phyloP scores from a whole-genome alignment of 2,888 invertebrate genomes.

The Dicranocentrus wangi region DNA sequence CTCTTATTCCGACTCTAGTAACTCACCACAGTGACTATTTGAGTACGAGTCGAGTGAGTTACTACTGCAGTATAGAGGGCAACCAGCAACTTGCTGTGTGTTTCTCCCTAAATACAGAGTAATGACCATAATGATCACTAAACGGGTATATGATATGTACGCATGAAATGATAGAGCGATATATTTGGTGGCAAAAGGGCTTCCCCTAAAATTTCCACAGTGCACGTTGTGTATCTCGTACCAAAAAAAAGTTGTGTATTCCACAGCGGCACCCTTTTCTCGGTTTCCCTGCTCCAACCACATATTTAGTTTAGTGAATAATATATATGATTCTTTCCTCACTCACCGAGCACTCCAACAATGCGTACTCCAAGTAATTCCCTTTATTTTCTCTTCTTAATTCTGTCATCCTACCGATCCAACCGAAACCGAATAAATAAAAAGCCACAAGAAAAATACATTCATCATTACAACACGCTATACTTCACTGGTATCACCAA shows the following conservation, averaged over 20 bases:
- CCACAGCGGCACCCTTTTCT: constrained; percentile 19
- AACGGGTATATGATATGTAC: not conserved
- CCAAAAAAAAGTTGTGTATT: too few relatives aligned
- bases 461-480: constrained; percentile 16
- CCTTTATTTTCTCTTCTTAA: constrained; percentile 22
- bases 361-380: too few relatives aligned
- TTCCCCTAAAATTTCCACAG: constrained; percentile 36
- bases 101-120: constrained; percentile 53
- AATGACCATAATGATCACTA: constrained; percentile 31
- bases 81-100: not conserved
- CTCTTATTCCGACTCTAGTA: too few relatives aligned
- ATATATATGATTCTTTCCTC: not conserved
- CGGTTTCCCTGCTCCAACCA: constrained; percentile 29
- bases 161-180: constrained; percentile 28
- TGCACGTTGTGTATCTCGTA: not conserved
- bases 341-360: constrained; percentile 16
- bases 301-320: constrained; percentile 15
- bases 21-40: too few relatives aligned
- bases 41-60: constrained; percentile 8
- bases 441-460: constrained; percentile 28
- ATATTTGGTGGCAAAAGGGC: constrained; percentile 42
- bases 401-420: constrained; percentile 43
- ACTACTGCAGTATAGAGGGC: too few relatives aligned
- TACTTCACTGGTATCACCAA: not conserved
- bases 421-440: constrained; percentile 29